These are phyloP conservation scores for Crypturellus undulatus DNA, from an alignment of 2,113 vertebrate species.

Conservation along the genomic window DNA sequence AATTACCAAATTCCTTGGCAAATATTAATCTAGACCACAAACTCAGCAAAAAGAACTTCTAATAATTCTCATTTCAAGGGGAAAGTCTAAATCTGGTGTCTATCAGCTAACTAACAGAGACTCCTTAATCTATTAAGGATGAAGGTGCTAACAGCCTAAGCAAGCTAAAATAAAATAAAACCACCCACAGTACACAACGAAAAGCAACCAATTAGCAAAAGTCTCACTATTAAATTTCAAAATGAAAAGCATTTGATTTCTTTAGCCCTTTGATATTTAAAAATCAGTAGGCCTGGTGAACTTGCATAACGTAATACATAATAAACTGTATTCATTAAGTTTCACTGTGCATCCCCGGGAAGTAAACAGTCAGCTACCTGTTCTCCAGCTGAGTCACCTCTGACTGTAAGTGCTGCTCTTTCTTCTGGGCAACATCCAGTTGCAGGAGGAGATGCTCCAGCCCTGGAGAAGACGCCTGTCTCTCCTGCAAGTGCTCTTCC, in stretches of 20 bases:
- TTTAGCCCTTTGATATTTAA: conserved; percentile 16
- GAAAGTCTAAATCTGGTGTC: neutral
- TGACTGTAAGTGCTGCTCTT: conserved; percentile 82
- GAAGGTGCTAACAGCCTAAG: neutral
- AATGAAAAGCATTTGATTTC: conserved; percentile 2
- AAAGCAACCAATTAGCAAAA: conserved; percentile 20
- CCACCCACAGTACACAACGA: neutral
- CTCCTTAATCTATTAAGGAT: neutral
- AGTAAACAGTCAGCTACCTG: conserved; percentile 76
- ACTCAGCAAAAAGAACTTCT: neutral
- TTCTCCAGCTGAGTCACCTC: conserved; percentile 84
- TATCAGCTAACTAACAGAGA: conserved; percentile 6
- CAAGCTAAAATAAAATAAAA: neutral
- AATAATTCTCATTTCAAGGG: neutral
- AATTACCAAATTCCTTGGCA: neutral
- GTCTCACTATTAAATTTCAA: neutral
- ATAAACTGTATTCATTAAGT: neutral
- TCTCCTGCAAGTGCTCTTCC: conserved; percentile 79
- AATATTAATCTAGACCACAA: neutral
- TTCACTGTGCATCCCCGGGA: neutral
- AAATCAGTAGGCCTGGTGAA: neutral
- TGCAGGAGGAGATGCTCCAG: conserved; percentile 71
- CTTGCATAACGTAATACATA: neutral
- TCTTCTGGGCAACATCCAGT: conserved; percentile 79
- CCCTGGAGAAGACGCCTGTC: conserved; percentile 9